A percentile compares a stretch with the other conserved stretches of the same genome.
Evolutionary conservation across 2,797 vertebrate species (phyloP).

Genomic region (Gymnodraco acuticeps): DNA sequence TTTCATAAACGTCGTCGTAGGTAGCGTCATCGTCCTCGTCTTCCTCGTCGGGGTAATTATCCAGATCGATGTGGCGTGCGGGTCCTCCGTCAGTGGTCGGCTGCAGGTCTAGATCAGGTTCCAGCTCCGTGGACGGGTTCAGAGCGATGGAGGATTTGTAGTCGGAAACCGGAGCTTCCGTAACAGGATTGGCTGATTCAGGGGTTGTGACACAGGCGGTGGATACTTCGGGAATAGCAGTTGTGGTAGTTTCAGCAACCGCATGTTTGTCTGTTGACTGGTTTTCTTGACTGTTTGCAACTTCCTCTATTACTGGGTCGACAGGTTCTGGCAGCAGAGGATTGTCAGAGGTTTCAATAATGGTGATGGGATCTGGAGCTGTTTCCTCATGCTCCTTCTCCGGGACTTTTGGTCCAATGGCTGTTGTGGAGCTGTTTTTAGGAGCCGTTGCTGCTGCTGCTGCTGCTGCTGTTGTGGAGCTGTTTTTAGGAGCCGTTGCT

Average conservation of each 20-base stretch:
- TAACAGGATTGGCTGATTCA: not conserved
- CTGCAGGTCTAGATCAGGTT: not conserved
- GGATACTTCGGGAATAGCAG: not conserved
- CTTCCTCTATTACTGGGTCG: fast-evolving
- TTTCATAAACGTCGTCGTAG: not conserved
- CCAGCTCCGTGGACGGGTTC: not conserved
- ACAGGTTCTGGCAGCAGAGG: fast-evolving
- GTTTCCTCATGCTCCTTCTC: fast-evolving
- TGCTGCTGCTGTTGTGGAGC: fast-evolving
- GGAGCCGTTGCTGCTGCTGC: fast-evolving
- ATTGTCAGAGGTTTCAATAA: slow-evolving; percentile 9
- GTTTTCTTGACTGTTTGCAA: fast-evolving
- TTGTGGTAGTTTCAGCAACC: not conserved
- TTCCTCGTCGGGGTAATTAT: not conserved
- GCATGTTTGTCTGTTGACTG: fast-evolving
- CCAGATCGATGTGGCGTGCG: fast-evolving
- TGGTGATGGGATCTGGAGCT: fast-evolving
- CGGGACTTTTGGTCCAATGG: not conserved
- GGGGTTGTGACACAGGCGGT: not conserved
- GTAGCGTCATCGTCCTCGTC: fast-evolving
- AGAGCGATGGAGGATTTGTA: not conserved
- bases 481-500: not conserved
- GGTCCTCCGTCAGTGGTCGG: not conserved
- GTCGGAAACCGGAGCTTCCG: not conserved
- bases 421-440: fast-evolving